Percentiles rank a stretch among this genome's conserved stretches.
Evolutionary conservation across 2,113 vertebrate genomes (phyloP).

Genomic region (Formicarius rufipectus): DNA sequence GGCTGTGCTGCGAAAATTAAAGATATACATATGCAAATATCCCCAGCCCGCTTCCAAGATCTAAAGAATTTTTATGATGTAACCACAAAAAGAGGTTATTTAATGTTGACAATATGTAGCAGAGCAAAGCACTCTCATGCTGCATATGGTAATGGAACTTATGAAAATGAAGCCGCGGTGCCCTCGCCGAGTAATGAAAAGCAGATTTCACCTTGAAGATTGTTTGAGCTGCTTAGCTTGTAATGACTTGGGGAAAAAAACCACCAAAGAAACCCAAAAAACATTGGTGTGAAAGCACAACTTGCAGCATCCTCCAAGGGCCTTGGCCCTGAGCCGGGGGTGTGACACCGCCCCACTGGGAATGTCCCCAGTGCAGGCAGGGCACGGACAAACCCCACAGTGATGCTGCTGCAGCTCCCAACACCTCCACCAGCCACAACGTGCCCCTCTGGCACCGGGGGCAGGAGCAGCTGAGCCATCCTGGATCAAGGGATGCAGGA

Average conservation of each 20-base stretch:
- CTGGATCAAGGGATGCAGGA: not conserved
- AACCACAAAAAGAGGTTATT: slow-evolving; percentile 46
- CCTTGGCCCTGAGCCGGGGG: not conserved
- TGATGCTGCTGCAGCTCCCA: not conserved
- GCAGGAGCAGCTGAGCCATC: not conserved
- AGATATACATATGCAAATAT: slow-evolving; percentile 65
- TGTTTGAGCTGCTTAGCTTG: not conserved
- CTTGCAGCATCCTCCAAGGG: not conserved
- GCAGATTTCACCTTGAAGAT: not conserved
- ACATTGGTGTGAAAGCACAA: not conserved
- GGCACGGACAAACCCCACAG: fast-evolving
- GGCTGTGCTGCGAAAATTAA: slow-evolving; percentile 73
- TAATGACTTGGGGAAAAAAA: not conserved
- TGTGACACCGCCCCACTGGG: not conserved
- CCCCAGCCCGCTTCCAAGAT: slow-evolving; percentile 49
- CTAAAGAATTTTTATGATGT: slow-evolving; percentile 57
- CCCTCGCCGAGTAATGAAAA: not conserved
- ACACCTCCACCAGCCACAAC: not conserved
- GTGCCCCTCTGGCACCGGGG: not conserved
- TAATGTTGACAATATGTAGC: slow-evolving; percentile 9
- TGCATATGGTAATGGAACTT: not conserved
- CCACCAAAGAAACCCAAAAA: not conserved
- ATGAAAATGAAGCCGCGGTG: not conserved
- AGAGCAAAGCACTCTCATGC: not conserved
- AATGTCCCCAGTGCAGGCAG: not conserved